These are phyloP conservation scores for Bothrops jararaca DNA, from an alignment of 2,113 vertebrate genomes.

Conservation along the genomic window DNA sequence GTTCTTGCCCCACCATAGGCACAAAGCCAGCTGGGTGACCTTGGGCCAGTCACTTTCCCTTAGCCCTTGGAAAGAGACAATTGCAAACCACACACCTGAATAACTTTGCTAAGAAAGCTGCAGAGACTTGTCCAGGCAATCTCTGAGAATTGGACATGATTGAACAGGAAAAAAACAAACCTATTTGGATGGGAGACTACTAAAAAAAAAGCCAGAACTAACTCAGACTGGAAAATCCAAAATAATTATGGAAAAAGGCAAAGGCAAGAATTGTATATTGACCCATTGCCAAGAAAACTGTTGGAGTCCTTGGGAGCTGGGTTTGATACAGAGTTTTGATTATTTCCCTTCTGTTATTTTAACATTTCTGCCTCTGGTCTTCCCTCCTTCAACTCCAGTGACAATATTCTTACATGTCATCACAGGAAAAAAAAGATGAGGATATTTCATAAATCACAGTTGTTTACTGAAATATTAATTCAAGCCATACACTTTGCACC, in stretches of 20 bases:
- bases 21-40: not conserved
- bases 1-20: not conserved
- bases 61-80: not conserved
- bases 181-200: not conserved
- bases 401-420: not conserved
- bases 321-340: not conserved
- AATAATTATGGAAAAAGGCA: not conserved
- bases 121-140: not conserved
- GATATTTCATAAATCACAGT: not conserved
- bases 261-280: not conserved
- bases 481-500: not conserved
- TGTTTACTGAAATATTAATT: not conserved
- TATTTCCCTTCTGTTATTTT: not conserved
- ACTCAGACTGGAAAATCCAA: not conserved
- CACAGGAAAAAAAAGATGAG: too few species aligned
- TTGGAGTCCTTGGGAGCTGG: not conserved
- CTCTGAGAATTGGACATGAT: not conserved
- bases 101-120: not conserved
- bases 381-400: not conserved
- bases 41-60: not conserved
- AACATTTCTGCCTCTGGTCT: not conserved
- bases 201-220: not conserved
- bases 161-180: not conserved
- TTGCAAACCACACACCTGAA: not conserved
- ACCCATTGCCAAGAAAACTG: not conserved